Evolutionary conservation across 2,888 invertebrate species (phyloP).

Genomic region (Gari tellinella): DNA sequence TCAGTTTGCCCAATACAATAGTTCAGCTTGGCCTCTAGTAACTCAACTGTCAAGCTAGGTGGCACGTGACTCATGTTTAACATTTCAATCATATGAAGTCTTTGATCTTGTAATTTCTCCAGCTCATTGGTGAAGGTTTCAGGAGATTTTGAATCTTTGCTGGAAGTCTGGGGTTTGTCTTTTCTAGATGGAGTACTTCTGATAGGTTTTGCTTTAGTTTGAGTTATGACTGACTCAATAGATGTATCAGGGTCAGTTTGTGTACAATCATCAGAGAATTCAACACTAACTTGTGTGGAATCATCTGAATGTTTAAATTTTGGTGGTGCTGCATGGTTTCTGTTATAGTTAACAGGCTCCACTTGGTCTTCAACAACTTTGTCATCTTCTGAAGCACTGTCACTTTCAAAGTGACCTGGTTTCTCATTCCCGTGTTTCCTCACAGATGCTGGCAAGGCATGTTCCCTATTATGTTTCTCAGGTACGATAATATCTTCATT

Average conservation of each 20-base stretch:
- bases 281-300: conserved; percentile 59
- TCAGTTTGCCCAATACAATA: conserved; percentile 84
- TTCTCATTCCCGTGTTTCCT: no score
- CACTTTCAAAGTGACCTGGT: no score
- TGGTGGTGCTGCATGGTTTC: conserved; percentile 1
- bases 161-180: no score
- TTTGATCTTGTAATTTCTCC: conserved; percentile 79
- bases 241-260: conserved; percentile 67
- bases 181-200: no score
- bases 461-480: no score
- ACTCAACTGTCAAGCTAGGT: conserved; percentile 82
- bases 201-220: background rate
- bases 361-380: no score
- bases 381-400: no score
- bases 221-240: conserved; percentile 3
- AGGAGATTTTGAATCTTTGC: conserved; percentile 5
- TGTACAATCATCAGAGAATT: conserved; percentile 72
- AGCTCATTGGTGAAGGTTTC: conserved; percentile 73
- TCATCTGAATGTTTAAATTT: conserved; percentile 49
- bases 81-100: conserved; percentile 80
- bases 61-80: conserved; percentile 81
- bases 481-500: no score
- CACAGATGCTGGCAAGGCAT: no score
- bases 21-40: conserved; percentile 84
- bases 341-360: no score